Evolutionary conservation across 2,888 invertebrate genomes (phyloP), one percentile per base, ranked within the genome.

Genomic region (Acrocera orbiculus): DNA sequence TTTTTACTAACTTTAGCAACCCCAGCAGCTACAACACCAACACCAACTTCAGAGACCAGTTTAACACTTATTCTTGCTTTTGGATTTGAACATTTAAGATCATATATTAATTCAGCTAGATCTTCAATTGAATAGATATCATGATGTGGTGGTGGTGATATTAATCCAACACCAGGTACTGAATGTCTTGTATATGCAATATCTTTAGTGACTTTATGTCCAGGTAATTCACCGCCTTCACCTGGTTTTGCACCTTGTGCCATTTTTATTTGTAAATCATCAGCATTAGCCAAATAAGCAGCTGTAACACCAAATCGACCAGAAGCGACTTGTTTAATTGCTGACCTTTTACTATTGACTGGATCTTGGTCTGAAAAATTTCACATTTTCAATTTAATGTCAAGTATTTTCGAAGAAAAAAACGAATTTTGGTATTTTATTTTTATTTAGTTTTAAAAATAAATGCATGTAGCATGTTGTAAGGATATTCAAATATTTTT

Each of bases 101-200:
- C 96, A 55, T 96, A 98, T 52, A 98, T 96, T 35, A 98, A 67
- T 61, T 98, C 92, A 0, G 96, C 92, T 49, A 98, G 65, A 66
- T 98, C 98, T 62, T 98, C 98, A 54, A 98, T 98, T 31, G 93
- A 95, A 64, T 98, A 98, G 61, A 98, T 98, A 53, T 98, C 98
- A 65, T 98, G 98, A 64, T 98, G 98, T 3, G 98, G 98, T 8
- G 98, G 96, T 5, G 98, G 98, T 0, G 93, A 95, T 56, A 98
- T 98, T 7, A 98, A 66, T 5, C 96, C 96, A 8, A 98, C 98
- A 4, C 93, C 93, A 1, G 96, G 71, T 3, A 98, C 89, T 0
- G 93, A 95, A 54, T 95, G 89, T 34, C 98, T 76, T 1, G 93
- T 93, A 48, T 73, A 72, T 0, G 96, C 98, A 49, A 98, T 98